phyloP scores from a whole-genome alignment of 2,113 vertebrate genomes.

The Centropristis striata region DNA sequence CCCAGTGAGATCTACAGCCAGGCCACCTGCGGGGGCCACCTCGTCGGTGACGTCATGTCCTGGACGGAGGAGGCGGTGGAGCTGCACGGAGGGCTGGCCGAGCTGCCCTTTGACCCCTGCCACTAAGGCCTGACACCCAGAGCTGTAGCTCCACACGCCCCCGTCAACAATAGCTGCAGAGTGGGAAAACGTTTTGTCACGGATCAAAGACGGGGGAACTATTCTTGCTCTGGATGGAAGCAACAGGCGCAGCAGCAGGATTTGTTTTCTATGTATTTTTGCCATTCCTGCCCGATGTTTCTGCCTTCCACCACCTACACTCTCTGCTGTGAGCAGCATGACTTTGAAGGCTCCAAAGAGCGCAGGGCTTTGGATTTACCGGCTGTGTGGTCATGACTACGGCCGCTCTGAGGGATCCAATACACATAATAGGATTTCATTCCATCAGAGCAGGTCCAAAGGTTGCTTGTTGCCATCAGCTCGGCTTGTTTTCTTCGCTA shows the following conservation, averaged over 20 bases:
- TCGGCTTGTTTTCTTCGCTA: slow-evolving; percentile 29
- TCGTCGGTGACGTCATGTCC: slow-evolving; percentile 83
- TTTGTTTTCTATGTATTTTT: slow-evolving; percentile 8
- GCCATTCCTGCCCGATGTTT: slow-evolving; percentile 36
- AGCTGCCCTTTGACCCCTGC: slow-evolving; percentile 86
- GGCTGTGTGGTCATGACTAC: slow-evolving; percentile 38
- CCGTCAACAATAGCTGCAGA: not conserved
- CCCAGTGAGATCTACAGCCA: slow-evolving; percentile 83
- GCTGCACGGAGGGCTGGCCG: slow-evolving; percentile 86
- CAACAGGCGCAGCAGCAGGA: slow-evolving; percentile 7
- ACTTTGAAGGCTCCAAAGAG: slow-evolving; percentile 43
- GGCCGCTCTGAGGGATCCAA: slow-evolving; percentile 37
- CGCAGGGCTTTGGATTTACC: slow-evolving; percentile 52
- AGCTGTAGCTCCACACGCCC: not conserved
- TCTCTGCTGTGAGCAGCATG: slow-evolving; percentile 21
- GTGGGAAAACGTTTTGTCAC: not conserved
- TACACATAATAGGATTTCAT: slow-evolving; percentile 72
- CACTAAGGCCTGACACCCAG: slow-evolving; percentile 61
- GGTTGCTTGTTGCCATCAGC: slow-evolving; percentile 40
- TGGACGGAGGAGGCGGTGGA: slow-evolving; percentile 86
- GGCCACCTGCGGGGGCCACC: slow-evolving; percentile 82
- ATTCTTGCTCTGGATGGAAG: not conserved
- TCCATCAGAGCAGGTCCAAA: slow-evolving; percentile 40
- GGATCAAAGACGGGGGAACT: not conserved
- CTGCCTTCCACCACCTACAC: slow-evolving; percentile 58